phyloP scores from a whole-genome alignment of 2,113 vertebrate genomes.

The Steatornis caripensis region DNA sequence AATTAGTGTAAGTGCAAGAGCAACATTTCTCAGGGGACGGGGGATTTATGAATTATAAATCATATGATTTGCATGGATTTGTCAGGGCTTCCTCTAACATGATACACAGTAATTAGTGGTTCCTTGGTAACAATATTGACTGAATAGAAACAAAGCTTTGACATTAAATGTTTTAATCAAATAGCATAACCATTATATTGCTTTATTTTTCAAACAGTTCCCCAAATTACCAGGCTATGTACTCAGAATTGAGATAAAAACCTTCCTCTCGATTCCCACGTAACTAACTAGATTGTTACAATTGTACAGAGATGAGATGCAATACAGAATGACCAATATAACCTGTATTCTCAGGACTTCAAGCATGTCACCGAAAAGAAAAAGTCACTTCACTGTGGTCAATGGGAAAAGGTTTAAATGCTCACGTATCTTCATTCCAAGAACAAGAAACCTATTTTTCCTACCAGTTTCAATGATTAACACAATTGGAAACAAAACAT shows the following conservation, averaged over 20 bases:
- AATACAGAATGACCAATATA: not conserved
- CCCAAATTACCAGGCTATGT: not conserved
- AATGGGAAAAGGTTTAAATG: not conserved
- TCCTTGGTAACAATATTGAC: slow-evolving; percentile 43
- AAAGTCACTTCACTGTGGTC: not conserved
- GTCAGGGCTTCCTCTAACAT: not conserved
- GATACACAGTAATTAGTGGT: slow-evolving; percentile 9
- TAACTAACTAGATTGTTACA: not conserved
- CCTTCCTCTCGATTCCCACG: not conserved
- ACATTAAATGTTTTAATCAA: not conserved
- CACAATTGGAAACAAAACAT: not conserved
- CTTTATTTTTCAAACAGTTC: not conserved
- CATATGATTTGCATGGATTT: slow-evolving; percentile 44
- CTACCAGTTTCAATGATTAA: not conserved
- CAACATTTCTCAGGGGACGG: not conserved
- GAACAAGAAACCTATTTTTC: not conserved
- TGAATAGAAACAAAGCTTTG: not conserved
- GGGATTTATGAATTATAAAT: slow-evolving; percentile 50
- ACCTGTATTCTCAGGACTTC: not conserved
- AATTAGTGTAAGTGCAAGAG: slow-evolving; percentile 50
- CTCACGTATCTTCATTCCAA: not conserved
- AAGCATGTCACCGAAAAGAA: not conserved
- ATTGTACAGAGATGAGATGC: not conserved
- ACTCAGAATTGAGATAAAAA: not conserved
- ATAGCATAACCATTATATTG: not conserved